phyloP scores from a whole-genome alignment of 2,888 invertebrate species.

The Gerosis bhagava region DNA sequence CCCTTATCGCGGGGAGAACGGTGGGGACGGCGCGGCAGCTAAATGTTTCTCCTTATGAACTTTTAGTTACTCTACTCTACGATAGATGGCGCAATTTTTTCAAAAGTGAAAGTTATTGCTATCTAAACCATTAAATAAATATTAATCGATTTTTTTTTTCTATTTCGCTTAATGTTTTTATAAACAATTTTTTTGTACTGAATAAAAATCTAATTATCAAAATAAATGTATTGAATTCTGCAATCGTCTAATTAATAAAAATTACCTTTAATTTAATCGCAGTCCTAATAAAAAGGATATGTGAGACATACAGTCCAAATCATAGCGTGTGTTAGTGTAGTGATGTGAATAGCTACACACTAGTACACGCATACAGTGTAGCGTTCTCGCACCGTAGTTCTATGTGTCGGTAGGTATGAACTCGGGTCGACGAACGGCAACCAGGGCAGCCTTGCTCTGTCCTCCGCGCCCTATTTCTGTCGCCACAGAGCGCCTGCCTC shows the following conservation, averaged over 20 bases:
- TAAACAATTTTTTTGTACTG: no score
- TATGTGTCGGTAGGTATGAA: slow-evolving; percentile 51
- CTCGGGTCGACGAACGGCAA: slow-evolving; percentile 74
- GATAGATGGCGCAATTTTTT: slow-evolving; percentile 59
- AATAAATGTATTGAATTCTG: no score
- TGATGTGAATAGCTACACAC: slow-evolving; percentile 40
- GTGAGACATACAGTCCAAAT: slow-evolving; percentile 38
- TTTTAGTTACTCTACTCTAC: slow-evolving; percentile 52
- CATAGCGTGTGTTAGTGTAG: slow-evolving; percentile 39
- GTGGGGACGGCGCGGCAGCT: slow-evolving; percentile 47
- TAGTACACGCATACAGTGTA: slow-evolving; percentile 42
- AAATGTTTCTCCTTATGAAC: slow-evolving; percentile 40
- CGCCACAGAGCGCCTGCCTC: slow-evolving; percentile 57
- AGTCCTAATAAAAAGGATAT: slow-evolving; percentile 5
- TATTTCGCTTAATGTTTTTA: no score
- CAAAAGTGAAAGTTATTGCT: slow-evolving; percentile 10
- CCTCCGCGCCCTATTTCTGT: slow-evolving; percentile 82
- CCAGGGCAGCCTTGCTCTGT: slow-evolving; percentile 81
- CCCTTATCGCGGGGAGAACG: slow-evolving; percentile 75
- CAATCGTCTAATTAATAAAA: no score
- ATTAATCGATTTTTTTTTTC: background rate
- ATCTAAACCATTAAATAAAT: no score
- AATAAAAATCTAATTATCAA: no score
- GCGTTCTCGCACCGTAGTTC: slow-evolving; percentile 36
- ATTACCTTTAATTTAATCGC: slow-evolving; percentile 4